Evolutionary conservation across 2,113 vertebrate species (phyloP).

Genomic region (Acanthochromis polyacanthus): DNA sequence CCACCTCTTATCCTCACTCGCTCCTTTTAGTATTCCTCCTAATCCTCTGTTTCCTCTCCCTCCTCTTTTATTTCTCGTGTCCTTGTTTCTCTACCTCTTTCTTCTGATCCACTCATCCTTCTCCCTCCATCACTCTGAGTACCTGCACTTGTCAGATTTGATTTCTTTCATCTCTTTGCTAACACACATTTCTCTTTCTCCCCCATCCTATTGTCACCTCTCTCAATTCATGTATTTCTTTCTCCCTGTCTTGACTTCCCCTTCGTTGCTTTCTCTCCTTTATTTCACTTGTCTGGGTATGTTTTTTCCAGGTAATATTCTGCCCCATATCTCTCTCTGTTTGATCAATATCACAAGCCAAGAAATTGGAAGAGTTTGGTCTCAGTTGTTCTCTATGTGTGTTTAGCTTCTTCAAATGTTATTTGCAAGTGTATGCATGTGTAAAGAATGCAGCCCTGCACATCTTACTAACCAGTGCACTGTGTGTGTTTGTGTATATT

Average conservation of each 20-base stretch:
- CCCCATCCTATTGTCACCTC: conserved; percentile 29
- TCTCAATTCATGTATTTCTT: conserved; percentile 35
- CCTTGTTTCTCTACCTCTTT: conserved; percentile 40
- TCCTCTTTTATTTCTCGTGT: conserved; percentile 23
- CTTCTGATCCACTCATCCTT: conserved; percentile 26
- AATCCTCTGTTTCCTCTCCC: conserved; percentile 17
- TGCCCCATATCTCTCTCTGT: conserved; percentile 66
- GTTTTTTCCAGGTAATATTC: conserved; percentile 67
- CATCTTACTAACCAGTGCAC: conserved; percentile 29
- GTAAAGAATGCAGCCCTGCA: conserved; percentile 17
- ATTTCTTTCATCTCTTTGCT: conserved; percentile 60
- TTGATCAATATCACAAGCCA: conserved; percentile 71
- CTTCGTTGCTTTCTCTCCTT: conserved; percentile 10
- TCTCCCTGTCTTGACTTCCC: not conserved
- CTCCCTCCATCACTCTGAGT: conserved; percentile 13
- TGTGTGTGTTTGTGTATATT: not conserved
- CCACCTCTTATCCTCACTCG: conserved; percentile 18
- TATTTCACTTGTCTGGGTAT: conserved; percentile 14
- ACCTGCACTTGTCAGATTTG: conserved; percentile 68
- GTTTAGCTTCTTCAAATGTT: conserved; percentile 12
- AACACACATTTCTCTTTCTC: conserved; percentile 46
- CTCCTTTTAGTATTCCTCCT: conserved; percentile 32
- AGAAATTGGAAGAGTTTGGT: conserved; percentile 71
- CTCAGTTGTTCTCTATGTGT: conserved; percentile 55
- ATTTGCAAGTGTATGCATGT: not conserved